Base-by-base conservation (phyloP, 2,888 invertebrate species). In the Camptogramma bilineatum region DNA sequence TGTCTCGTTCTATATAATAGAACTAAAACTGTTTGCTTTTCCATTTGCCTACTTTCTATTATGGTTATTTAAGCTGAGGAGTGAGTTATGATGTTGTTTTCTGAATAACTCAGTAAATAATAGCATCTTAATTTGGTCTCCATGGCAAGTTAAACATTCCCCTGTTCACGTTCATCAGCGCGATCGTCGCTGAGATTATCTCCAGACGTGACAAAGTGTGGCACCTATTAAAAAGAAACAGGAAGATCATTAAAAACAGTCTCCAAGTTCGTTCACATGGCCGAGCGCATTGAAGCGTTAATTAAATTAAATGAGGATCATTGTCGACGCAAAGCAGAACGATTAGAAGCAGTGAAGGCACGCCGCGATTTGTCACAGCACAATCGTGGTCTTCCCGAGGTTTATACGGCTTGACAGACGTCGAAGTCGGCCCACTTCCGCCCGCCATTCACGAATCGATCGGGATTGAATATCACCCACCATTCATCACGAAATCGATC, bases 401-500 rank as follows among this genome's bases (percentile, higher is more conserved):
- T 73, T 77, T 76, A 75, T 77, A 69, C 62, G 31, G 59, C 57
- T 56, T 59, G 63, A 68, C 66, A 64, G 65, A 64, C 60, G 52
- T 63, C 64, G 54, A 47, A 63, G 68, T 50, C 53, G 50, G 52
- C 64, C 60, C 79, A 88, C 87, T 89, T 91, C 90, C 91, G 91
- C 77, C 82, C 81, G 75, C 84, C 85, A 90, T 91, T 90, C 87
- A 90, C 84, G 82, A 87, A 85, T 85, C 87, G 86, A 88, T 85
- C 82, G 77, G 81, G 80, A 85, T 88, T 85, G 82, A 86, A 85
- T 88, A 80, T 84, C 85, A 80, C 77, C 83, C 79, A 78, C 81
- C 84, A 87, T 89, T 88, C 85, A 87, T 90, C 87, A 88, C 85
- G 86, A 85, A 86, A 86, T 88, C 87, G 87, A 91, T 87, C 82